Evolutionary conservation across 2,888 invertebrate genomes (phyloP), one percentile per base, ranked within the genome.

Genomic region (Thysanoteuthis rhombus): DNA sequence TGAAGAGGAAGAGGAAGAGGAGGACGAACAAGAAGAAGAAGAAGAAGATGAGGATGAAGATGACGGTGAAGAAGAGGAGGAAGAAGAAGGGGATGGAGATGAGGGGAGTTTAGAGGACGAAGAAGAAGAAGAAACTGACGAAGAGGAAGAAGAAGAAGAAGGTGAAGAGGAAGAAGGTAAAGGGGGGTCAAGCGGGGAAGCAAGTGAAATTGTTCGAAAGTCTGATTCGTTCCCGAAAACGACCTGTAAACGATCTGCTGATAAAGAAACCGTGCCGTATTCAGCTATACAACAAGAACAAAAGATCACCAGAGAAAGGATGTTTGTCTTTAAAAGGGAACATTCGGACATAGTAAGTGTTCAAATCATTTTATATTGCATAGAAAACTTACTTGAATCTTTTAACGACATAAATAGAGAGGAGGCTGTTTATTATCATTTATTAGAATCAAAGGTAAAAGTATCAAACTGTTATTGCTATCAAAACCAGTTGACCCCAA

Each of bases 211-310:
- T 92, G 45, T 89, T 52, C 90, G 90, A 91, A 36, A 38, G 92
- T 58, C 89, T 38, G 47, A 58, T 90, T 90, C n/a, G 89, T 52
- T n/a, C 19, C 38, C 19, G n/a, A 52, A 90, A 47, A 90, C 32
- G 92, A 93, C n/a, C 89, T 89, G 25, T n/a, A 8, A 25, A 93
- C 93, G 42, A 94, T 93, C 89, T 93, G 91, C 10, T 45, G 47
- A 52, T 75, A 93, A 89, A 40, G 32, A 38, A 92, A 38, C 6
- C 75, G 92, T 93, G 16, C 45, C 40, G 32, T 12, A 19, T 75
- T n/a, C 75, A 75, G 0, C n/a, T n/a, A 10, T 36, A 75, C n/a
- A n/a, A 75, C n/a, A n/a, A 75, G 2, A 75, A 75, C 10, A n/a
- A 12, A n/a, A n/a, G 12, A 19, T 25, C 16, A 36, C 16, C 16